These are phyloP conservation scores for Pecten maximus DNA, from an alignment of 2,888 invertebrate genomes.

Conservation along the genomic window DNA sequence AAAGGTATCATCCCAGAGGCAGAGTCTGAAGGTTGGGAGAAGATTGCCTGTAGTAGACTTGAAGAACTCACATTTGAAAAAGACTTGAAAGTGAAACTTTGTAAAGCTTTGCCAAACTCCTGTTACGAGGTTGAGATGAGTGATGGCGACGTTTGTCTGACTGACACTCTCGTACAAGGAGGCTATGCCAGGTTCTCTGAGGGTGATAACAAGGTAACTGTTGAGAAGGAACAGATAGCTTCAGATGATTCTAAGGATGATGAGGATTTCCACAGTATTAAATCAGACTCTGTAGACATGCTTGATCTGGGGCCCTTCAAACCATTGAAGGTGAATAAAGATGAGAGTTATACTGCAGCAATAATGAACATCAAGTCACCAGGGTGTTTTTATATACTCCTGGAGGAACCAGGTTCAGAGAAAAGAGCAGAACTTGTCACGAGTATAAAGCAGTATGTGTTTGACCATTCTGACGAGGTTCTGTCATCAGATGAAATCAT, in stretches of 20 bases:
- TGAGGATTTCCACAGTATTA: background rate
- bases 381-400: slow-evolving; percentile 4
- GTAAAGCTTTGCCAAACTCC: slow-evolving; percentile 24
- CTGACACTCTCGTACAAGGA: slow-evolving; percentile 46
- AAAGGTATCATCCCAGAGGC: slow-evolving; percentile 57
- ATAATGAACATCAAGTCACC: background rate
- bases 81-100: slow-evolving; percentile 46
- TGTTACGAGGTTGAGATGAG: slow-evolving; percentile 47
- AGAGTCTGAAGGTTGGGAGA: slow-evolving; percentile 57
- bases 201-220: background rate
- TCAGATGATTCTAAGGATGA: background rate
- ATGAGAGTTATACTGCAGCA: background rate
- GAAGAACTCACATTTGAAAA: slow-evolving; percentile 59
- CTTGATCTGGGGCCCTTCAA: background rate
- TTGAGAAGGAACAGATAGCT: background rate
- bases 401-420: background rate
- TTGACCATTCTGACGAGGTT: slow-evolving; percentile 33
- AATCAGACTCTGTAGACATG: background rate
- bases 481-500: slow-evolving; percentile 14
- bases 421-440: background rate
- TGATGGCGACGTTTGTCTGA: slow-evolving; percentile 48
- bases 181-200: slow-evolving; percentile 39
- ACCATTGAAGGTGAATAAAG: background rate
- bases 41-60: slow-evolving; percentile 57
- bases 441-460: slow-evolving; percentile 36